Evolutionary conservation across 1,140 invertebrate species (phyloP).

Genomic region (Fopius arisanus): DNA sequence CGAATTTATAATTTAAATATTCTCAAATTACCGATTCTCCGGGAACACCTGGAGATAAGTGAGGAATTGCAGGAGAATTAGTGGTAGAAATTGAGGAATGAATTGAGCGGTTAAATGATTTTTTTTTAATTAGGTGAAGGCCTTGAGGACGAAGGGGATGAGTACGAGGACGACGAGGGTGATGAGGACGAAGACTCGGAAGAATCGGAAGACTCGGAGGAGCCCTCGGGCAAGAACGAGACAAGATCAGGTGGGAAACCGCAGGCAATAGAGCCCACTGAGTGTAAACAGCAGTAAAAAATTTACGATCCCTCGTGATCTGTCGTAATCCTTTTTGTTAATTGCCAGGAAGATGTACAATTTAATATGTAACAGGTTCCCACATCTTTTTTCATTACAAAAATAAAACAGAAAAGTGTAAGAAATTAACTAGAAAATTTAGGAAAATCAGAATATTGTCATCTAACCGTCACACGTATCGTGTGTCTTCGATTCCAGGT

Average conservation of each 20-base stretch:
- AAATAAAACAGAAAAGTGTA: conserved; percentile 1
- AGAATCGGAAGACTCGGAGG: conserved; percentile 55
- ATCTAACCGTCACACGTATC: conserved; percentile 20
- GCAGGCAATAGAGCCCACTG: conserved; percentile 45
- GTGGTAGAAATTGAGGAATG: no score
- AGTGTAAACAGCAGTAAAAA: conserved; percentile 64
- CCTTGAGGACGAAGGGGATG: conserved; percentile 79
- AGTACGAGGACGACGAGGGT: conserved; percentile 75
- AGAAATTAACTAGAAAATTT: neutral
- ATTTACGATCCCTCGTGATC: neutral
- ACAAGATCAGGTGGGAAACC: conserved; percentile 42
- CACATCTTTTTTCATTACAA: conserved; percentile 19
- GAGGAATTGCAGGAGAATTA: no score
- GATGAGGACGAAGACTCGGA: conserved; percentile 59
- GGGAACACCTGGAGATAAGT: no score
- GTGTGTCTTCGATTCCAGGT: conserved; percentile 29
- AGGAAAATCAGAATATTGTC: conserved; percentile 8
- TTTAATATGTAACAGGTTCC: conserved; percentile 34
- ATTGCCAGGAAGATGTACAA: conserved; percentile 38
- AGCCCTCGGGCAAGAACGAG: conserved; percentile 36
- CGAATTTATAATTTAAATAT: no score
- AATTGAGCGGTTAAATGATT: no score
- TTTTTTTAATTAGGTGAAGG: conserved; percentile 69
- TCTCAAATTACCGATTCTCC: no score
- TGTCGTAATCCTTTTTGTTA: conserved; percentile 23